Conservation (phyloP, 2,797 vertebrate genomes). For the Bradypodion ventrale region DNA sequence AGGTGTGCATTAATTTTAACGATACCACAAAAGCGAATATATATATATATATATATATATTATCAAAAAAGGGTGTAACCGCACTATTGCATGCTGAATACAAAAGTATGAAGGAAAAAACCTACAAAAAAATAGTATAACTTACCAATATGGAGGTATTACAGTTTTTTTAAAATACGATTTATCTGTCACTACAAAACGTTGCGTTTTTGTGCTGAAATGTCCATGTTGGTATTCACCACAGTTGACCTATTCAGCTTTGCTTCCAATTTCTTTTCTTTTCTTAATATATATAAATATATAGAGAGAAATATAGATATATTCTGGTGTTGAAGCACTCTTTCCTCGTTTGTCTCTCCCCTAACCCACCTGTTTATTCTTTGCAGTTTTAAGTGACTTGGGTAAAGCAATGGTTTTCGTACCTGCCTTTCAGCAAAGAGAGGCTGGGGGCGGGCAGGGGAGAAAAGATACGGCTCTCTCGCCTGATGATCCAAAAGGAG, state of each 20-base stretch:
- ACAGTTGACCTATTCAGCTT: constrained; percentile 70
- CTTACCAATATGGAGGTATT: constrained; percentile 70
- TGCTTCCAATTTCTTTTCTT: constrained; percentile 52
- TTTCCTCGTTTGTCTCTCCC: constrained; percentile 42
- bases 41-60: background rate
- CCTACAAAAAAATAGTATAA: constrained; percentile 69
- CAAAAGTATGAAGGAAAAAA: constrained; percentile 63
- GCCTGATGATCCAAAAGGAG: background rate
- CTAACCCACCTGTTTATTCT: constrained; percentile 22
- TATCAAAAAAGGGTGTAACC: constrained; percentile 68
- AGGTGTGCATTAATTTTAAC: constrained; percentile 53
- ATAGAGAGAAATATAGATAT: too few species aligned
- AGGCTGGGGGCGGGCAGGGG: constrained; percentile 26
- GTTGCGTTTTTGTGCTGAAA: constrained; percentile 78
- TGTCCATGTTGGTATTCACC: constrained; percentile 75
- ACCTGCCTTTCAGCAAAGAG: constrained; percentile 20
- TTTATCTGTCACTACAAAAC: constrained; percentile 73
- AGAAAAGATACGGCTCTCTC: constrained; percentile 24
- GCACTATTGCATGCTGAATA: constrained; percentile 81
- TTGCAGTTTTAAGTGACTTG: constrained; percentile 48
- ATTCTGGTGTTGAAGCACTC: constrained; percentile 64
- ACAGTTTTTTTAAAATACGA: constrained; percentile 73
- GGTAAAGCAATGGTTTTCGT: constrained; percentile 48
- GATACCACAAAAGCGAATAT: constrained; percentile 39
- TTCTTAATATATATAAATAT: too few species aligned